Evolutionary conservation across 2,113 vertebrate species (phyloP).

Genomic region (Cepphus grylle): DNA sequence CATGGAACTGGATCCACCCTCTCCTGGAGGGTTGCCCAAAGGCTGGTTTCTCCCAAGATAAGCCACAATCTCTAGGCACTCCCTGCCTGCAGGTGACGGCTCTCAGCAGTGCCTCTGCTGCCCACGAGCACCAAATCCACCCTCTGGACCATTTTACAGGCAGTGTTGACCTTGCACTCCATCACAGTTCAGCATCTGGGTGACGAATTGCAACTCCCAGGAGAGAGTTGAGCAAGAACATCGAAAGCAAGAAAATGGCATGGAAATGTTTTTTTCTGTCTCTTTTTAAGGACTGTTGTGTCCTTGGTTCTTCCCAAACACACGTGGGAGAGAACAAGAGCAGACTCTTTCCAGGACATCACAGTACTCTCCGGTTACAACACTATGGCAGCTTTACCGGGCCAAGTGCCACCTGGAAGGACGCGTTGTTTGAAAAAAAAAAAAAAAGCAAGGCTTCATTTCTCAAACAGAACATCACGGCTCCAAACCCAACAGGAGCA

Average conservation of each 20-base stretch:
- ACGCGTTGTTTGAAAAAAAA: not conserved
- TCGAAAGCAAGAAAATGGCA: not conserved
- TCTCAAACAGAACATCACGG: not conserved
- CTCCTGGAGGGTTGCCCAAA: not conserved
- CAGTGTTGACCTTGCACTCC: not conserved
- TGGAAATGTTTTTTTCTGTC: not conserved
- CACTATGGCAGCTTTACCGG: not conserved
- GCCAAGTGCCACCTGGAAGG: slow-evolving; percentile 56
- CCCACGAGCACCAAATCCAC: not conserved
- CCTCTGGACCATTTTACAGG: not conserved
- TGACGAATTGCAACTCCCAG: accelerated
- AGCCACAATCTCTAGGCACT: not conserved
- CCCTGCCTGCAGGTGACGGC: not conserved
- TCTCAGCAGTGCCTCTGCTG: not conserved
- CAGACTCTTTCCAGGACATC: slow-evolving; percentile 36
- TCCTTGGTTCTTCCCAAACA: not conserved
- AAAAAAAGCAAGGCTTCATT: not conserved
- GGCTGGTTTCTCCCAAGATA: not conserved
- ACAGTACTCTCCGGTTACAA: not conserved
- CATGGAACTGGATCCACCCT: not conserved
- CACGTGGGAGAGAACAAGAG: not conserved
- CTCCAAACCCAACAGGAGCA: not conserved
- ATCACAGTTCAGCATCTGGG: not conserved
- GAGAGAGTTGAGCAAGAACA: not conserved
- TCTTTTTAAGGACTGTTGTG: not conserved